Conservation (phyloP, 2,797 vertebrate genomes). For the Galaxias olidus region DNA sequence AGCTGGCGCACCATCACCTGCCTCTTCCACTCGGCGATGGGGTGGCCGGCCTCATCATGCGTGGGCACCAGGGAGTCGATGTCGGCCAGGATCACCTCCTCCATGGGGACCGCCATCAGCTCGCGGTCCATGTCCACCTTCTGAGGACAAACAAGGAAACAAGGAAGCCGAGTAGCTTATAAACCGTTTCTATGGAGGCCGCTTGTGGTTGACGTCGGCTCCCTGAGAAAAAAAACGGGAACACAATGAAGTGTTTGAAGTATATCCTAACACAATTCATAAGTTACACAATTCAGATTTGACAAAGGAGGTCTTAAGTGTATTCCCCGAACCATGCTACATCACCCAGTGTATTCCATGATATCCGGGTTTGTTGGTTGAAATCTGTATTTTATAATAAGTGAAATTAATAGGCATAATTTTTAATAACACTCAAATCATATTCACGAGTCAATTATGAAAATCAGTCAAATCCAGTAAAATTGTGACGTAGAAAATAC, state of each 20-base stretch:
- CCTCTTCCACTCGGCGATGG: slow-evolving; percentile 95
- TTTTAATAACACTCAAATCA: too few relatives aligned
- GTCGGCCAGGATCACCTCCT: slow-evolving; percentile 74
- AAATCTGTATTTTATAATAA: too few relatives aligned
- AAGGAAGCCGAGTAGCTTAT: neutral
- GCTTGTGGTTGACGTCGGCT: slow-evolving; percentile 49
- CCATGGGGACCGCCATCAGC: slow-evolving; percentile 41
- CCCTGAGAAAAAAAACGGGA: slow-evolving; percentile 57
- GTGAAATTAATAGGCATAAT: too few relatives aligned
- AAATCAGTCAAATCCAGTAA: too few relatives aligned
- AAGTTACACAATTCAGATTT: too few relatives aligned
- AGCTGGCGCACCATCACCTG: slow-evolving; percentile 95
- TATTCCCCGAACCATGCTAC: too few relatives aligned
- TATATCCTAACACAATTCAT: too few relatives aligned
- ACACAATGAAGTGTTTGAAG: too few relatives aligned
- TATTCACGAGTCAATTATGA: too few relatives aligned
- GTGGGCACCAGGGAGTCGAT: slow-evolving; percentile 89
- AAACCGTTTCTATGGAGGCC: slow-evolving; percentile 32
- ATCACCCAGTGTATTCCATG: too few relatives aligned
- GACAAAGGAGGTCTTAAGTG: too few relatives aligned
- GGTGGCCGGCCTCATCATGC: slow-evolving; percentile 81
- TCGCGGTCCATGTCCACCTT: slow-evolving; percentile 56
- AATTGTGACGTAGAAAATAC: neutral
- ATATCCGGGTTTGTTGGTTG: too few relatives aligned
- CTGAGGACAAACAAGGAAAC: slow-evolving; percentile 46